Conservation (phyloP, 2,113 vertebrate species). For the Pedionomus torquatus region DNA sequence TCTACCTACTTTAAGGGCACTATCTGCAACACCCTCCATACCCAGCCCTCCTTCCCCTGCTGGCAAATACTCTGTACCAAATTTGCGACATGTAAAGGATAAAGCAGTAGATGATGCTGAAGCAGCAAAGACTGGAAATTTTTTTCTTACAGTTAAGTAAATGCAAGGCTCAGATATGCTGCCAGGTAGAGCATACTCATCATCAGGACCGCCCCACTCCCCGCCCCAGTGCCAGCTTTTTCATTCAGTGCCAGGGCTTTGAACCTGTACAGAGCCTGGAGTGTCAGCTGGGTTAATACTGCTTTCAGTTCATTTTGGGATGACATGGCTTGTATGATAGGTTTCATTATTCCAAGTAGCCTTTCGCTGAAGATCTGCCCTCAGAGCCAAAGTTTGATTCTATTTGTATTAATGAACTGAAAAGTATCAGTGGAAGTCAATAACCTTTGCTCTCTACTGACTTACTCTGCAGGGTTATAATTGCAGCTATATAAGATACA, state of each 20-base stretch:
- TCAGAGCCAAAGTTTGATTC: not conserved
- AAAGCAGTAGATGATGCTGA: not conserved
- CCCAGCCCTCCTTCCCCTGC: not conserved
- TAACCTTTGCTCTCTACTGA: not conserved
- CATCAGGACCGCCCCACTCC: not conserved
- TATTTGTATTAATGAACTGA: not conserved
- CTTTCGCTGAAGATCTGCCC: not conserved
- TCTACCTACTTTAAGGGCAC: not conserved
- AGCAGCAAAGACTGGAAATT: not conserved
- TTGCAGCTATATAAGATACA: not conserved
- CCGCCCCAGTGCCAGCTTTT: fast-evolving
- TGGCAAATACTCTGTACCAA: not conserved
- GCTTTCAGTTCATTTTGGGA: not conserved
- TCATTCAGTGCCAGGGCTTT: not conserved
- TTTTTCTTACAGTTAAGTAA: not conserved
- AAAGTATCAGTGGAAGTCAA: not conserved
- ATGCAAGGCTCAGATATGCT: not conserved
- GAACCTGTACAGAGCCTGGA: not conserved
- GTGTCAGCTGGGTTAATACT: not conserved
- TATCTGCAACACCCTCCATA: not conserved
- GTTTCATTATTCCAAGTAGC: not conserved
- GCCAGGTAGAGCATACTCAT: fast-evolving
- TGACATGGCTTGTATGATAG: not conserved
- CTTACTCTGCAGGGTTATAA: not conserved
- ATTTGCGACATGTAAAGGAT: not conserved